These are phyloP conservation scores for Drosophila dives DNA, from an alignment of 2,888 invertebrate genomes.

Conservation along the genomic window DNA sequence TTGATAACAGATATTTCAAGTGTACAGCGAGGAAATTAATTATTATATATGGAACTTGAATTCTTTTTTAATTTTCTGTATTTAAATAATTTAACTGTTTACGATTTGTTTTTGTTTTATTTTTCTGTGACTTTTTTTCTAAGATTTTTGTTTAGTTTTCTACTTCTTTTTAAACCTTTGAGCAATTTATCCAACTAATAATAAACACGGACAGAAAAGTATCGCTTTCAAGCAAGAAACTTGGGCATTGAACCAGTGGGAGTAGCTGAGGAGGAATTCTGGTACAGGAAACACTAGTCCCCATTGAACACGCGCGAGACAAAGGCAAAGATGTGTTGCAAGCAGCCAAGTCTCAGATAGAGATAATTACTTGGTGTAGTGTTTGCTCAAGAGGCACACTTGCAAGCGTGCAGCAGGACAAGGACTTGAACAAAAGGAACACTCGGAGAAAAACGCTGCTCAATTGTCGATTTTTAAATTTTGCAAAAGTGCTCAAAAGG, in stretches of 20 bases:
- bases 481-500: neutral
- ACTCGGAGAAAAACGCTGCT: constrained; percentile 1
- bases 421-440: neutral
- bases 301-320: constrained; percentile 75
- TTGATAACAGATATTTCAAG: constrained; percentile 39
- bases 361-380: constrained; percentile 56
- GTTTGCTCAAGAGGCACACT: constrained; percentile 54
- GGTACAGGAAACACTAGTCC: constrained; percentile 57
- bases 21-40: constrained; percentile 28
- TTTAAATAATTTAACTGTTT: neutral
- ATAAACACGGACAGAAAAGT: neutral
- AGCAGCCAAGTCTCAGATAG: constrained; percentile 36
- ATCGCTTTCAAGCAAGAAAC: constrained; percentile 9
- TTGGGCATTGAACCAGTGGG: constrained; percentile 63
- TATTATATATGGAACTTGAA: neutral
- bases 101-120: neutral
- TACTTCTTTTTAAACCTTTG: neutral
- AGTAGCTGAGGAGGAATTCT: neutral
- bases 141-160: neutral
- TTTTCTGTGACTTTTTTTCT: neutral
- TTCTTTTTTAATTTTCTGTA: neutral
- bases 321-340: constrained; percentile 24
- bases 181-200: neutral
- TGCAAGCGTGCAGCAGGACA: constrained; percentile 16
- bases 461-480: neutral